These are phyloP conservation scores for Psittacula derbiana DNA, from an alignment of 2,797 vertebrate genomes.

Conservation along the genomic window DNA sequence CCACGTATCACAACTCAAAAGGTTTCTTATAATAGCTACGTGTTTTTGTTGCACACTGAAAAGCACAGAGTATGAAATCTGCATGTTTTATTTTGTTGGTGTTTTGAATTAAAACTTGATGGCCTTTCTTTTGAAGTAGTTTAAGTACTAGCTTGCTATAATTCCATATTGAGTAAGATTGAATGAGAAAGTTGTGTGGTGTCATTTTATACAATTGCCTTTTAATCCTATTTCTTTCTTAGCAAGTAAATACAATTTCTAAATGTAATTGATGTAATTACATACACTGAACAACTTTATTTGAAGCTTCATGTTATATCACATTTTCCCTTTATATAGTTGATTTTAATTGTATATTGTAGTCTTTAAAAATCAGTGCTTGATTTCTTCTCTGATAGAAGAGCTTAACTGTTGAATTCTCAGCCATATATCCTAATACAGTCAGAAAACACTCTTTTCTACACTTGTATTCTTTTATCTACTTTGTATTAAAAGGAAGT, in stretches of 20 bases:
- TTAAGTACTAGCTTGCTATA: constrained; percentile 54
- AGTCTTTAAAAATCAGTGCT: constrained; percentile 69
- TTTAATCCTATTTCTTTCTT: constrained; percentile 67
- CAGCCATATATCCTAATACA: constrained; percentile 32
- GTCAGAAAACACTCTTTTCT: neutral
- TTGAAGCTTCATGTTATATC: constrained; percentile 71
- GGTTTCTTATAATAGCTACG: constrained; percentile 52
- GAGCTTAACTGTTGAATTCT: constrained; percentile 58
- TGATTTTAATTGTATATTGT: constrained; percentile 68
- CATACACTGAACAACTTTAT: constrained; percentile 69
- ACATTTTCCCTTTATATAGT: constrained; percentile 54
- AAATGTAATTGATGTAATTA: constrained; percentile 75
- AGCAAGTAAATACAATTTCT: constrained; percentile 76
- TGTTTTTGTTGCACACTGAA: constrained; percentile 46
- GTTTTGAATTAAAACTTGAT: constrained; percentile 71
- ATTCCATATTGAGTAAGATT: constrained; percentile 64
- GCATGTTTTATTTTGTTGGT: constrained; percentile 57
- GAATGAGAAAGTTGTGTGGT: constrained; percentile 65
- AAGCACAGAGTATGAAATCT: constrained; percentile 55
- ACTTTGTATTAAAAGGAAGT: neutral
- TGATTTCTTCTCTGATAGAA: constrained; percentile 60
- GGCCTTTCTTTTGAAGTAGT: constrained; percentile 72
- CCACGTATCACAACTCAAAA: constrained; percentile 53
- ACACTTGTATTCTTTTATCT: neutral
- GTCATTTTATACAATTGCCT: constrained; percentile 72